Conservation (phyloP, 2,797 vertebrate genomes). For the Chelmon rostratus region DNA sequence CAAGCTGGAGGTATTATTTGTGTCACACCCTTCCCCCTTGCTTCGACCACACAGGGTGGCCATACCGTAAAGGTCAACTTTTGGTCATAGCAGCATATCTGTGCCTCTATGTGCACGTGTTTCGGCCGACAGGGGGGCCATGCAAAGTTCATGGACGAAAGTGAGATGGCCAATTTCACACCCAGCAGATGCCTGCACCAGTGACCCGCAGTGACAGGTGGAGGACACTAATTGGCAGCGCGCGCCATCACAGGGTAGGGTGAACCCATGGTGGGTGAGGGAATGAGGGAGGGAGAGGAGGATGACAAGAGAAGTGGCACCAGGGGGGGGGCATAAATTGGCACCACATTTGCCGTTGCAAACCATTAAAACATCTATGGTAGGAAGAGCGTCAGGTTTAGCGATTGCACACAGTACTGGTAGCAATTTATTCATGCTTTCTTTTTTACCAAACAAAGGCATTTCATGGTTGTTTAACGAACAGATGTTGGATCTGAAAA, state of each 20-base stretch:
- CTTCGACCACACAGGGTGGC: conserved; percentile 48
- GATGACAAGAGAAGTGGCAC: conserved; percentile 22
- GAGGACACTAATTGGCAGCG: conserved; percentile 79
- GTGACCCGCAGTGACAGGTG: conserved; percentile 81
- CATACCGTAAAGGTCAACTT: conserved; percentile 72
- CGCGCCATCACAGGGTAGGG: conserved; percentile 39
- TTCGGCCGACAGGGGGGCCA: conserved; percentile 8
- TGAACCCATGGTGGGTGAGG: conserved; percentile 43
- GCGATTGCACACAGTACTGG: not conserved
- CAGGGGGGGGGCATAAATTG: conserved; percentile 15
- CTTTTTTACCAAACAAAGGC: not conserved
- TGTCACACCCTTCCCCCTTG: conserved; percentile 29
- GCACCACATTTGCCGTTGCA: not conserved
- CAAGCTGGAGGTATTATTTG: conserved; percentile 45
- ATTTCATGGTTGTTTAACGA: conserved; percentile 40
- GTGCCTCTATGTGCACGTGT: conserved; percentile 4
- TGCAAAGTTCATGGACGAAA: conserved; percentile 78
- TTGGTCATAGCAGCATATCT: conserved; percentile 53
- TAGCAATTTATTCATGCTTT: conserved; percentile 8
- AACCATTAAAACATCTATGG: conserved; percentile 16
- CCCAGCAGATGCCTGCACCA: conserved; percentile 77
- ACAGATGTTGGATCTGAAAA: conserved; percentile 22
- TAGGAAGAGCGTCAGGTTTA: conserved; percentile 10
- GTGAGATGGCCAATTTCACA: conserved; percentile 80
- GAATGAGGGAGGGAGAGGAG: not conserved